These are phyloP conservation scores for Tiliqua scincoides DNA, from an alignment of 2,113 vertebrate species.

Conservation along the genomic window DNA sequence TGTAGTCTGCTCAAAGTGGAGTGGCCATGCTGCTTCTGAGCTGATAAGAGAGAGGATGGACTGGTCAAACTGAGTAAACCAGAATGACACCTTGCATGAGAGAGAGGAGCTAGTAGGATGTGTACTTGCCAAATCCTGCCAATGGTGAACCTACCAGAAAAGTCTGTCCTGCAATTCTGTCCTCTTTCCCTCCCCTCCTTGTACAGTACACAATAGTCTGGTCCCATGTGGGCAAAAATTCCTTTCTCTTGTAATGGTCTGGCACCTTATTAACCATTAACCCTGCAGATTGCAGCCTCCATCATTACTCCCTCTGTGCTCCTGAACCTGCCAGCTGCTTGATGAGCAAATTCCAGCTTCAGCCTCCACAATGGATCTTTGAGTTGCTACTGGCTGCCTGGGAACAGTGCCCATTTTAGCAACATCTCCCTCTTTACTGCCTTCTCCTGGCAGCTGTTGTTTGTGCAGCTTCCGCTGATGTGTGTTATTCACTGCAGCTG, in stretches of 20 bases:
- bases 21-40: background rate
- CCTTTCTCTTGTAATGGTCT: background rate
- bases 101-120: background rate
- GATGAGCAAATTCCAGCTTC: constrained; percentile 4
- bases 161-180: background rate
- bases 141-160: background rate
- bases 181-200: no score
- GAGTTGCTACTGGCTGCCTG: background rate
- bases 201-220: fast-evolving
- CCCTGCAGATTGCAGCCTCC: background rate
- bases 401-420: background rate
- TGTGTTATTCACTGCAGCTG: background rate
- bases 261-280: background rate
- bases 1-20: background rate
- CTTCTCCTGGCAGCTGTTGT: background rate
- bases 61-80: background rate
- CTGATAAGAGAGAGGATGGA: background rate
- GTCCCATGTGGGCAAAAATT: background rate
- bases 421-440: background rate
- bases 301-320: background rate
- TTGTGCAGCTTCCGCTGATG: background rate
- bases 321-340: background rate
- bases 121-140: background rate
- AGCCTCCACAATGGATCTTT: background rate
- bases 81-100: constrained; percentile 1